phyloP scores from a whole-genome alignment of 2,113 vertebrate species.

The Varanus komodoensis region DNA sequence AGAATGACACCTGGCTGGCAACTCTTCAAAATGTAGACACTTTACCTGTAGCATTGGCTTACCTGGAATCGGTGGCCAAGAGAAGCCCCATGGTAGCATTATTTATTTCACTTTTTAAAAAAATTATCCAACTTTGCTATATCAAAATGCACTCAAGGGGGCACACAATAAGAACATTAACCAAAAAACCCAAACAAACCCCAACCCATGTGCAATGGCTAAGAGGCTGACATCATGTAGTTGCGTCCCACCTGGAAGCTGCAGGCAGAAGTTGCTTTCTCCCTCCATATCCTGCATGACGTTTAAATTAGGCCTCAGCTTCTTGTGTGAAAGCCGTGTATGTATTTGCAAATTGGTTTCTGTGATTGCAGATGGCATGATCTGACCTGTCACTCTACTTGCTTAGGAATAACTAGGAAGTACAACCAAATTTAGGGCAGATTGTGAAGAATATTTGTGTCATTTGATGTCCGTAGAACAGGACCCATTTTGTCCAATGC shows the following conservation, averaged over 20 bases:
- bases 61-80: neutral
- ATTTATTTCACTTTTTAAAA: neutral
- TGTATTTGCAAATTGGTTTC: neutral
- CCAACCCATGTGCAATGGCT: neutral
- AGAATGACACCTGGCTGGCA: neutral
- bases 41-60: neutral
- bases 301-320: neutral
- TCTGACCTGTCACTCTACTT: neutral
- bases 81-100: neutral
- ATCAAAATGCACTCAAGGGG: neutral
- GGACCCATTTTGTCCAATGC: constrained; percentile 24
- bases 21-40: neutral
- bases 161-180: neutral
- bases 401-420: neutral
- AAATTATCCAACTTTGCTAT: neutral
- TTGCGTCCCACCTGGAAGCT: neutral
- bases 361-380: neutral
- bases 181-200: neutral
- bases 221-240: neutral
- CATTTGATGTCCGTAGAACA: neutral
- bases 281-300: neutral
- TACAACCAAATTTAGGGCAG: constrained; percentile 8
- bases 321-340: neutral
- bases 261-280: neutral
- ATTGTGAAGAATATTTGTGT: constrained; percentile 14